Conservation (phyloP, 1,140 invertebrate genomes). For the Trypoxylus dichotomus region DNA sequence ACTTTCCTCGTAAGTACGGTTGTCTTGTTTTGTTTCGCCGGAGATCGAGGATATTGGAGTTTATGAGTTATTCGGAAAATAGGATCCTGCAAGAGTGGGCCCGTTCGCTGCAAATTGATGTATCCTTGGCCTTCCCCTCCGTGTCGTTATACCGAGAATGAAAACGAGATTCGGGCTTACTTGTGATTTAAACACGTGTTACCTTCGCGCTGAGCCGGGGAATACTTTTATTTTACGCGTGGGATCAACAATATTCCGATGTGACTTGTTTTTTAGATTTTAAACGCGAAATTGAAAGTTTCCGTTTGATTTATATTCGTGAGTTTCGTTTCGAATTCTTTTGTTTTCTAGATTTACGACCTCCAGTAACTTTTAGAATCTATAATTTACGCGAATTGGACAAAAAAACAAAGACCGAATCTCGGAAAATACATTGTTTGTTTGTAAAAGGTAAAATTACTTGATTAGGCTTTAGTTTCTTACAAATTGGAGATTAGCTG, state of each 20-base stretch:
- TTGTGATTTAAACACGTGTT: constrained; percentile 21
- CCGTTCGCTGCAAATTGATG: constrained; percentile 13
- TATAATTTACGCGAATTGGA: background rate
- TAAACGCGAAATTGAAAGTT: background rate
- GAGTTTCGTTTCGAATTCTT: background rate
- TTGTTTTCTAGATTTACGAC: background rate
- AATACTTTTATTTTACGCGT: background rate
- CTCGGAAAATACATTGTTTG: no score
- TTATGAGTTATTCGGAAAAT: constrained; percentile 30
- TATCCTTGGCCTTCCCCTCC: background rate
- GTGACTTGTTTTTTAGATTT: background rate
- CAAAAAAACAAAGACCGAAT: no score
- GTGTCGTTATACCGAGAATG: constrained; percentile 5
- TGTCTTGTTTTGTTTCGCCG: constrained; percentile 29
- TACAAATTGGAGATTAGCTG: no score
- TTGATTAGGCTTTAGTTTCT: no score
- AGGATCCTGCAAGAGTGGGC: background rate
- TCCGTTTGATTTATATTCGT: background rate
- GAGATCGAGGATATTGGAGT: constrained; percentile 26
- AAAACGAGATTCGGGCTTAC: background rate
- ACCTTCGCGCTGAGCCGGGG: background rate
- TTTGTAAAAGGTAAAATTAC: no score
- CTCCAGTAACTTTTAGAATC: background rate
- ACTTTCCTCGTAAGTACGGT: constrained; percentile 27
- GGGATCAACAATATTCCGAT: constrained; percentile 9